phyloP scores from a whole-genome alignment of 1,140 invertebrate genomes.

The Orius laevigatus region DNA sequence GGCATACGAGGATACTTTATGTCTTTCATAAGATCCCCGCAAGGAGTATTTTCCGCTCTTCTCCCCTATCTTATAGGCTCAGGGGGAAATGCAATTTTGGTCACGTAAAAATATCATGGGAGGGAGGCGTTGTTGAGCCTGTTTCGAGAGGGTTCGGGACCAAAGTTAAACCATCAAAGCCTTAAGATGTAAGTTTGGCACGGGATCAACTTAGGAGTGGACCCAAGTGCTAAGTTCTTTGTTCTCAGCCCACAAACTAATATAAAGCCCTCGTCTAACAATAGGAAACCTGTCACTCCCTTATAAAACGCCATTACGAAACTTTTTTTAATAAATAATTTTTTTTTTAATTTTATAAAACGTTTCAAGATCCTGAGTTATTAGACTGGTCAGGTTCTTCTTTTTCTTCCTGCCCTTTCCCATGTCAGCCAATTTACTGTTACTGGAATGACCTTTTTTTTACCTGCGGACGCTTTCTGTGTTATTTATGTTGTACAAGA shows the following conservation, averaged over 20 bases:
- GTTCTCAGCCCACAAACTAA: background rate
- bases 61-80: background rate
- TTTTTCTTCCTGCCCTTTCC: too few species aligned
- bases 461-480: too few species aligned
- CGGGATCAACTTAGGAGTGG: background rate
- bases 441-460: too few species aligned
- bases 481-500: too few species aligned
- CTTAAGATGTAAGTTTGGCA: slow-evolving; percentile 3
- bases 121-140: too few species aligned
- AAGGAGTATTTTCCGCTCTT: background rate
- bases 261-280: background rate
- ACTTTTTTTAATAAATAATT: too few species aligned
- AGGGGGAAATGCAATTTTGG: slow-evolving; percentile 8
- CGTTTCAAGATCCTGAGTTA: too few species aligned
- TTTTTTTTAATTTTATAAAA: too few species aligned
- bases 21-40: slow-evolving; percentile 7
- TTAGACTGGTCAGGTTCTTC: too few species aligned
- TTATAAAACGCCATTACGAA: background rate
- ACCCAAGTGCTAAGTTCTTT: slow-evolving; percentile 2
- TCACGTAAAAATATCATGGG: slow-evolving; percentile 10
- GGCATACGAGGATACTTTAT: slow-evolving; percentile 2
- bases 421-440: too few species aligned
- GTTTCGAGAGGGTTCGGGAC: too few species aligned
- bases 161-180: slow-evolving; percentile 1
- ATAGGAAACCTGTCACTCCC: background rate